These are phyloP conservation scores for Octomys mimax DNA, from an alignment of 2,797 vertebrate species.

Conservation along the genomic window DNA sequence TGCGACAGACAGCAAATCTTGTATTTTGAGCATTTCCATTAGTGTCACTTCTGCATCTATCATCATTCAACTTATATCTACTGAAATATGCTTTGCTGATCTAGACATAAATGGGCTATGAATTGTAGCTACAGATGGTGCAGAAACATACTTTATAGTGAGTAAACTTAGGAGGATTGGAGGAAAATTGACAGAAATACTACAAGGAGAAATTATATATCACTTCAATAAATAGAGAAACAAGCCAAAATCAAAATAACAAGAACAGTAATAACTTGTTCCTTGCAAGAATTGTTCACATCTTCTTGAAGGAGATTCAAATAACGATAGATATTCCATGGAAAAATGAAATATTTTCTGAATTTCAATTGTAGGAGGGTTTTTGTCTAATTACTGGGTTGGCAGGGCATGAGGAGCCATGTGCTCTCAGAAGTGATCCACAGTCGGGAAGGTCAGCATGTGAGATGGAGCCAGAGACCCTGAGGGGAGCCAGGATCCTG, in stretches of 20 bases:
- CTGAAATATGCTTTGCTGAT: slow-evolving; percentile 70
- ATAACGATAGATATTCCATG: slow-evolving; percentile 26
- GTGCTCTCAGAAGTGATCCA: slow-evolving; percentile 47
- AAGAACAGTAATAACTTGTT: not conserved
- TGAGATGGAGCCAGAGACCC: slow-evolving; percentile 49
- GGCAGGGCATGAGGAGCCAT: not conserved
- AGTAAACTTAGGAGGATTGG: slow-evolving; percentile 61
- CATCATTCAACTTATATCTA: slow-evolving; percentile 69
- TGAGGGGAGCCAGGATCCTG: not conserved
- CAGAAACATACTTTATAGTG: slow-evolving; percentile 58
- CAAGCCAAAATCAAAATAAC: slow-evolving; percentile 62
- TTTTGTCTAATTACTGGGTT: slow-evolving; percentile 13
- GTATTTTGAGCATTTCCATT: slow-evolving; percentile 68
- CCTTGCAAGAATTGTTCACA: not conserved
- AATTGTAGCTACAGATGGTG: slow-evolving; percentile 66
- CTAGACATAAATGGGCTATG: slow-evolving; percentile 38
- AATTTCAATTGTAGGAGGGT: not conserved
- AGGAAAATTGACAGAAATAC: slow-evolving; percentile 65
- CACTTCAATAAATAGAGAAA: slow-evolving; percentile 4
- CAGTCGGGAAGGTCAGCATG: slow-evolving; percentile 29
- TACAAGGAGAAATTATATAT: not conserved
- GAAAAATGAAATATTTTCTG: not conserved
- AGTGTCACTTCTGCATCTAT: slow-evolving; percentile 69
- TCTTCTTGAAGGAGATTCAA: not conserved
- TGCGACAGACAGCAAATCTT: slow-evolving; percentile 42